A percentile compares a stretch with the other conserved stretches of the same genome.
These are phyloP conservation scores for Pseudococcus jackbeardsleyi DNA, from an alignment of 2,888 invertebrate genomes.

Conservation along the genomic window DNA sequence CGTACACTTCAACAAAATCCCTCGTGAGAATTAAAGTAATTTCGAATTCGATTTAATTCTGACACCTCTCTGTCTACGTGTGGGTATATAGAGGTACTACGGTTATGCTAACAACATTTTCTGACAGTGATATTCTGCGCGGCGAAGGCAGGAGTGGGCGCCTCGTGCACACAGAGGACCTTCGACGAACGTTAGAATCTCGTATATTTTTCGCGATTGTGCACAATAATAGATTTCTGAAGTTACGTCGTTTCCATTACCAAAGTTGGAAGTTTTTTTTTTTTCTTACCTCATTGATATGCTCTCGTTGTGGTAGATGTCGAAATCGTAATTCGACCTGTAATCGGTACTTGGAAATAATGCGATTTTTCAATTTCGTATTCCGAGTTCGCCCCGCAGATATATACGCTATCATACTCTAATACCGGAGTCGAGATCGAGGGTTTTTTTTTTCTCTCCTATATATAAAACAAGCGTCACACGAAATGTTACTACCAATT, in stretches of 20 bases:
- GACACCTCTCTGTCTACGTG: conserved; percentile 47
- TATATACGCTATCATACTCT: conserved; percentile 37
- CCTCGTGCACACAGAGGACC: conserved; percentile 23
- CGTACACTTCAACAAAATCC: conserved; percentile 60
- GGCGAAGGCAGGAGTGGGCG: background rate
- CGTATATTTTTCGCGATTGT: conserved; percentile 62
- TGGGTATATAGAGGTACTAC: conserved; percentile 1
- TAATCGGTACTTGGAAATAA: conserved; percentile 60
- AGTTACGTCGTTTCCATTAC: conserved; percentile 63
- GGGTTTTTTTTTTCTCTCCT: background rate
- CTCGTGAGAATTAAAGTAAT: conserved; percentile 65
- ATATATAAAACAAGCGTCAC: conserved; percentile 24
- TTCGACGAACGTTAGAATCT: conserved; percentile 57
- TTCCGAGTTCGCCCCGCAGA: conserved; percentile 53
- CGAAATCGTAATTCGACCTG: conserved; percentile 59
- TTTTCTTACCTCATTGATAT: conserved; percentile 46
- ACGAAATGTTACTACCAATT: conserved; percentile 18
- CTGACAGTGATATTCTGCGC: conserved; percentile 59
- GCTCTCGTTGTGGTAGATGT: conserved; percentile 59
- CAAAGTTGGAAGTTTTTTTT: conserved; percentile 58
- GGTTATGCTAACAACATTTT: conserved; percentile 64
- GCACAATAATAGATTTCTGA: conserved; percentile 62
- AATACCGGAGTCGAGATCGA: conserved; percentile 5
- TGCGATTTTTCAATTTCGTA: conserved; percentile 58
- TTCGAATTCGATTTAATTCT: conserved; percentile 65